Evolutionary conservation across 2,797 vertebrate genomes (phyloP), one percentile per base, ranked within the genome.

Genomic region (Nannoperca australis): DNA sequence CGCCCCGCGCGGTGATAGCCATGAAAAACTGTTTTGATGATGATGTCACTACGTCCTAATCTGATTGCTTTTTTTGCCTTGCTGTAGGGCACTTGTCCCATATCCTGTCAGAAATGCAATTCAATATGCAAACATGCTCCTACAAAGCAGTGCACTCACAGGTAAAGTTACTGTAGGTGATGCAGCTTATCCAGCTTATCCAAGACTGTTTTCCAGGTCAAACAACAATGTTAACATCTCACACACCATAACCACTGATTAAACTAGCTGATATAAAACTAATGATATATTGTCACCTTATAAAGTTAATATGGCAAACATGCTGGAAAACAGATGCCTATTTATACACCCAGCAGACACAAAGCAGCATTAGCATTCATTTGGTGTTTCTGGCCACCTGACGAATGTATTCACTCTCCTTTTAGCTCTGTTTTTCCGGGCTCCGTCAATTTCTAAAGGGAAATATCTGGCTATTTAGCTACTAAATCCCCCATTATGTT

Each of bases 11-110:
- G 45, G 64, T 86, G 88, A 95, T 92, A 91, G 82, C 89, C 94
- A 47, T 94, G 93, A 93, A 93, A 95, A 92, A 83, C 82, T 82
- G 91, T 94, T 95, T 94, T 89, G 85, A 90, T 95, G 91, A 92
- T 94, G 94, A 95, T 89, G 92, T 95, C 94, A 95, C 92, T 64
- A 76, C 36, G 68, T 83, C 84, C 70, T 95, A 95, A 96, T 95
- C 93, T 89, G 91, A 95, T 96, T 95, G 92, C 85, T 78, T 77
- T 92, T 85, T 89, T 91, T 70, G 38, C 84, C 76, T 85, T 24
- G 91, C 95, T 95, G 70, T 11, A 86, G 93, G 95, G 87, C 90
- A 90, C 61, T 76, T 86, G 51, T 82, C 73, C 72, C 56, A 91
- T 87, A 94, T 96, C 95, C 95, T 95, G 91, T 79, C 79, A 71